Conservation (phyloP, 2,113 vertebrate genomes). For the Sphyrna mokarran region DNA sequence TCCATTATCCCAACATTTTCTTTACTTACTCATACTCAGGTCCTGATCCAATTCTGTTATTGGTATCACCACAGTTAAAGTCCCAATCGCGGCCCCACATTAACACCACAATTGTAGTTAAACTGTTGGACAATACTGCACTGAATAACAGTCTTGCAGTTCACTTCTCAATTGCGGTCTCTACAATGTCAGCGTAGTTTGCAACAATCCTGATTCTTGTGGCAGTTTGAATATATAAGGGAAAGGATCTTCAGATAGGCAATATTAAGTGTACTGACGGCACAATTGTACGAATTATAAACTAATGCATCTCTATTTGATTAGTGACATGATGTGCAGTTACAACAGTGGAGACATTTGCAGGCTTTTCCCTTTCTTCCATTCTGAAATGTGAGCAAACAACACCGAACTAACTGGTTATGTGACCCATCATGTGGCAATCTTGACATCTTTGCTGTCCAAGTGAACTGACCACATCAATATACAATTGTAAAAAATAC, state of each 20-base stretch:
- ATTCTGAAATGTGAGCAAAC: too few relatives aligned
- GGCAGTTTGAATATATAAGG: background rate
- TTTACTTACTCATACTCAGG: background rate
- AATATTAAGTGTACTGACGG: too few relatives aligned
- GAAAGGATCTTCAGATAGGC: background rate
- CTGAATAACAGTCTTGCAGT: background rate
- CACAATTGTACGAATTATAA: too few relatives aligned
- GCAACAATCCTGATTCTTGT: background rate
- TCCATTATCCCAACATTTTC: background rate
- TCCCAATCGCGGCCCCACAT: background rate
- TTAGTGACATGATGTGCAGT: too few relatives aligned
- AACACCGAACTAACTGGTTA: too few relatives aligned
- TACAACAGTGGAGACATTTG: too few relatives aligned
- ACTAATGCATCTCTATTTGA: too few relatives aligned
- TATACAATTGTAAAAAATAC: too few relatives aligned
- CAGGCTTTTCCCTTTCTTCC: too few relatives aligned
- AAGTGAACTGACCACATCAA: too few relatives aligned
- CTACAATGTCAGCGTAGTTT: background rate
- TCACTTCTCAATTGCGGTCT: background rate
- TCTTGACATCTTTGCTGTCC: too few relatives aligned
- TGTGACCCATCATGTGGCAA: too few relatives aligned
- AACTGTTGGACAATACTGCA: background rate
- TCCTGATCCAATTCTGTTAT: background rate
- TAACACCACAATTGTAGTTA: background rate
- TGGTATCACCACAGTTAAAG: background rate